phyloP scores from a whole-genome alignment of 2,113 vertebrate species.

The Spermophilus dauricus region DNA sequence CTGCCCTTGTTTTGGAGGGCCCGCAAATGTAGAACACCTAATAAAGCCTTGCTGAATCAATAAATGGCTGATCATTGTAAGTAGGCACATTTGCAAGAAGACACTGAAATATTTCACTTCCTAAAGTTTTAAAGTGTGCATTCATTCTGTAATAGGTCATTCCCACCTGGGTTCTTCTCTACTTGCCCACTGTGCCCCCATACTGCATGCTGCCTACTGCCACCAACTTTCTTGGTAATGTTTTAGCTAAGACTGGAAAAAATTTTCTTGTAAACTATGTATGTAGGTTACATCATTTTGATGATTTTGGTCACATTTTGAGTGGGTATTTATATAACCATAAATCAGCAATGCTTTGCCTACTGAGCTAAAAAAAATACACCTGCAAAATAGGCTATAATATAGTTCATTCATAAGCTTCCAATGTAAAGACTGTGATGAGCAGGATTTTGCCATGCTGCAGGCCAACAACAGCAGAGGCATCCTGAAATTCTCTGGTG shows the following conservation, averaged over 20 bases:
- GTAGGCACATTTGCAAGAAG: background rate
- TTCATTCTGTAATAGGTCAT: background rate
- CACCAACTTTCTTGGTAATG: conserved; percentile 14
- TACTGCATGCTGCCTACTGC: background rate
- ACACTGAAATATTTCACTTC: conserved; percentile 14
- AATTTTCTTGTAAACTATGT: background rate
- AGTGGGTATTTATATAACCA: conserved; percentile 65
- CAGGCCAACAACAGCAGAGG: conserved; percentile 22
- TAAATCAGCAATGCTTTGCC: conserved; percentile 69
- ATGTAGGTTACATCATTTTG: conserved; percentile 39
- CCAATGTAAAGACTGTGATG: conserved; percentile 33
- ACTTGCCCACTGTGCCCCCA: accelerated
- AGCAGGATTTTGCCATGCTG: conserved; percentile 49
- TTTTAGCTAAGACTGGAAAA: conserved; percentile 63
- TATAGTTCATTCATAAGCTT: conserved; percentile 54
- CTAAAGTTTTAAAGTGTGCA: background rate
- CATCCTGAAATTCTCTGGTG: background rate
- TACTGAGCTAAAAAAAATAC: conserved; percentile 49
- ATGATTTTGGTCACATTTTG: conserved; percentile 35
- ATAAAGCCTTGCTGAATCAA: background rate
- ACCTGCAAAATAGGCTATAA: conserved; percentile 49
- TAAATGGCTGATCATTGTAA: background rate
- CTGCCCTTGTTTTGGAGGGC: background rate
- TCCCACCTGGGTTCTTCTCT: background rate
- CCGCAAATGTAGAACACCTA: background rate